phyloP scores from a whole-genome alignment of 2,888 invertebrate species.

The Timema cristinae region DNA sequence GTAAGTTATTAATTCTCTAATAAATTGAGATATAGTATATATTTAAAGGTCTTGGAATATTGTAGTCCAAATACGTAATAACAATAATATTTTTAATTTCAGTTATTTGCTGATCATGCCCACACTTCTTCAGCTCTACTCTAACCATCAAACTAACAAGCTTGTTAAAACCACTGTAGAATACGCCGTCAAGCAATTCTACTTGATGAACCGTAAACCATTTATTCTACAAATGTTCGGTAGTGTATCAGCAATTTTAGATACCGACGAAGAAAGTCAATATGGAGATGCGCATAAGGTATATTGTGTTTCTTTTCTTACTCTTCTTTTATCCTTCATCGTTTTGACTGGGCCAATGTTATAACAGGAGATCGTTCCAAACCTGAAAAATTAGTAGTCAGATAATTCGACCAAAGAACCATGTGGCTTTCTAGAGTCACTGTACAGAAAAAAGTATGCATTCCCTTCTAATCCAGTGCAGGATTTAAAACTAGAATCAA shows the following conservation, averaged over 20 bases:
- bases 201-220: conserved; percentile 94
- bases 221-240: conserved; percentile 99
- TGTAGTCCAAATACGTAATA: background rate
- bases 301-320: background rate
- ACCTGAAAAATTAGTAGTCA: background rate
- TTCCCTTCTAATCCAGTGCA: too few species aligned
- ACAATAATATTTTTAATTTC: conserved; percentile 24
- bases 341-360: background rate
- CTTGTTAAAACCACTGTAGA: conserved; percentile 93
- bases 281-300: conserved; percentile 92
- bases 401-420: background rate
- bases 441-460: too few species aligned
- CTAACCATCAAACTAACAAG: conserved; percentile 95
- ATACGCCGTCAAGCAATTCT: conserved; percentile 98
- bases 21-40: background rate
- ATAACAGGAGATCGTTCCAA: too few species aligned
- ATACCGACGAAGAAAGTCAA: conserved; percentile 81
- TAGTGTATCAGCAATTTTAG: conserved; percentile 92
- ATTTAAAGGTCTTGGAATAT: background rate
- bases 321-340: background rate
- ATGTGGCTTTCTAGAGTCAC: too few species aligned
- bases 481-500: too few species aligned
- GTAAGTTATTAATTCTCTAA: background rate
- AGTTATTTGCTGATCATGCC: conserved; percentile 97
- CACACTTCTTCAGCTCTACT: conserved; percentile 92